Percentiles rank a stretch among this genome's conserved stretches.
Conservation (phyloP, 1,140 invertebrate species). For the Micrasema longulum region DNA sequence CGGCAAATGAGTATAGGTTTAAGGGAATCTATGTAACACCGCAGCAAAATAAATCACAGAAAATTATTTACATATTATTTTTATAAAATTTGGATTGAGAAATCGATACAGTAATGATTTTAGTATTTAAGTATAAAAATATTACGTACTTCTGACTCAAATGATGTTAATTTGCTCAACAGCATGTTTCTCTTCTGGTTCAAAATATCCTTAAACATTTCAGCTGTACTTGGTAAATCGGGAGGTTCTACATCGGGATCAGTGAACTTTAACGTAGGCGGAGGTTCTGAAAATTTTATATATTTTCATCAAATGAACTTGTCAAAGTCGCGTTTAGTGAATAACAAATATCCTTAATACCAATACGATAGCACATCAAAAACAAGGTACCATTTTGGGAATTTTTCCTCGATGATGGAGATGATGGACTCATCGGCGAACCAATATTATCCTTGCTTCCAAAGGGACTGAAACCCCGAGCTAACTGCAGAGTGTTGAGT, state of each 20-base stretch:
- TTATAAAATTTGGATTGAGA: too few species aligned
- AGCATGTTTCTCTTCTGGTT: constrained; percentile 88
- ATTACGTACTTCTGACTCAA: constrained; percentile 86
- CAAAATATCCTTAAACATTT: constrained; percentile 90
- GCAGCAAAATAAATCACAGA: too few species aligned
- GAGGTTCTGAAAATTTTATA: constrained; percentile 58
- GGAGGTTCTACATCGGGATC: constrained; percentile 63
- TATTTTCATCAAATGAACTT: too few species aligned
- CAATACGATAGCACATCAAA: neutral
- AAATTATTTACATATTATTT: too few species aligned
- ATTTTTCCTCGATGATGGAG: constrained; percentile 64
- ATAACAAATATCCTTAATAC: too few species aligned
- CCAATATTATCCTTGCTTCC: constrained; percentile 83
- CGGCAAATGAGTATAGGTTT: too few species aligned
- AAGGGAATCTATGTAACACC: too few species aligned
- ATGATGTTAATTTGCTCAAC: constrained; percentile 87
- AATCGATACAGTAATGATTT: too few species aligned
- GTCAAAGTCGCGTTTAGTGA: too few species aligned
- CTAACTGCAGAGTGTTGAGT: constrained; percentile 45
- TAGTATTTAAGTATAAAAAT: too few species aligned
- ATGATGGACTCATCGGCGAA: constrained; percentile 66
- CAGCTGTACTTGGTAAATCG: constrained; percentile 80
- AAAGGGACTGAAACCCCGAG: constrained; percentile 77
- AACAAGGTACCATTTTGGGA: constrained; percentile 61
- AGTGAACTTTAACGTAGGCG: constrained; percentile 63